Evolutionary conservation across 2,888 invertebrate genomes (phyloP).

Genomic region (Polydrusus cervinus): DNA sequence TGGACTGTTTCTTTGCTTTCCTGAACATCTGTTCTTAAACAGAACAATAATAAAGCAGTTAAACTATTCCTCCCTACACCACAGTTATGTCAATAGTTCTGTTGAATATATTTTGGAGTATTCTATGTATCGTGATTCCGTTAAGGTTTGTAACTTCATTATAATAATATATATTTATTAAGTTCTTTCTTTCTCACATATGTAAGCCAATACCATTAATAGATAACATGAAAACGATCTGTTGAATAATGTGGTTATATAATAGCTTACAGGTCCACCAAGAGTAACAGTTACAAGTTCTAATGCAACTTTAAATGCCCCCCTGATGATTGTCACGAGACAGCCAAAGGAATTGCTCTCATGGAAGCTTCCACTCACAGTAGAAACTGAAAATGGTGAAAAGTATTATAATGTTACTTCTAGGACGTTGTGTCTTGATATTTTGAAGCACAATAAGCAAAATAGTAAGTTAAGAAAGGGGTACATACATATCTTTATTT

Average conservation of each 20-base stretch:
- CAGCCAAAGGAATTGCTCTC: constrained; percentile 85
- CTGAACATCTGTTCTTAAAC: constrained; percentile 25
- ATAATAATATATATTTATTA: constrained; percentile 14
- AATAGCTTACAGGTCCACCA: constrained; percentile 55
- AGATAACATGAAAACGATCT: no score
- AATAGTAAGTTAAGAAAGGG: constrained; percentile 18
- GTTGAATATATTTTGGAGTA: constrained; percentile 56
- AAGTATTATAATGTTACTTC: constrained; percentile 75
- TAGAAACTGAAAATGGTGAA: constrained; percentile 71
- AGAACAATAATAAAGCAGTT: constrained; percentile 30
- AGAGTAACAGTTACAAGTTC: constrained; percentile 59
- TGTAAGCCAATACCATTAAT: no score
- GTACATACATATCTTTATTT: no score
- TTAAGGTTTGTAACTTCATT: constrained; percentile 35
- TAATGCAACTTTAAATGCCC: constrained; percentile 64
- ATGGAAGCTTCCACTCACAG: constrained; percentile 84
- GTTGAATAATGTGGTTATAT: background rate
- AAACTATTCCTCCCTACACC: constrained; percentile 43
- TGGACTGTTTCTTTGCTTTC: background rate
- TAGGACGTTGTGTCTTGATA: constrained; percentile 78
- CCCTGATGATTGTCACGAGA: constrained; percentile 83
- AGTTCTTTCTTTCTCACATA: no score
- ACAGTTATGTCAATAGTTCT: constrained; percentile 43
- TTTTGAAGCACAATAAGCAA: constrained; percentile 48
- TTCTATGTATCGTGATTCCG: constrained; percentile 29